Percentiles rank a stretch among this genome's conserved stretches.
These are phyloP conservation scores for Protula sp. DNA, from an alignment of 2,888 invertebrate genomes.

Conservation along the genomic window DNA sequence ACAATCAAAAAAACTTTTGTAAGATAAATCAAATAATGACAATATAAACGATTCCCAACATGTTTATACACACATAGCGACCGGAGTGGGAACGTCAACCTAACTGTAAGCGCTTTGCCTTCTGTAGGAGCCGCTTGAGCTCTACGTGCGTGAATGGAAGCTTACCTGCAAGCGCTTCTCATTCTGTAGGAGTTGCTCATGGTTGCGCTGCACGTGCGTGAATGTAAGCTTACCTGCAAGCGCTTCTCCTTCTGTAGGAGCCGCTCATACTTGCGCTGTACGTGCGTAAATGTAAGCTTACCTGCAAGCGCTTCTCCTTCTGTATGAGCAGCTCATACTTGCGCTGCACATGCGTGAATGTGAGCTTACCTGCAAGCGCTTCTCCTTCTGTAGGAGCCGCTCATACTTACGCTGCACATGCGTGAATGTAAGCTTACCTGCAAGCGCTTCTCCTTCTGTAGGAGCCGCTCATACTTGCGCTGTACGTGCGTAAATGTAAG, in stretches of 20 bases:
- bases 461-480: constrained; percentile 49
- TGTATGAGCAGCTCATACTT: constrained; percentile 49
- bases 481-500: constrained; percentile 48
- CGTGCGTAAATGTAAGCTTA: constrained; percentile 44
- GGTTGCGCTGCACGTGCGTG: constrained; percentile 46
- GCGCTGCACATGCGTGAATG: constrained; percentile 49
- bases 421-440: constrained; percentile 52
- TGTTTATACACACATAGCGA: too few species aligned
- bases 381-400: constrained; percentile 49
- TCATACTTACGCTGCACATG: constrained; percentile 50
- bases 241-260: constrained; percentile 49
- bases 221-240: constrained; percentile 50
- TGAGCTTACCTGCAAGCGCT: constrained; percentile 47
- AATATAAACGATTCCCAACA: too few species aligned
- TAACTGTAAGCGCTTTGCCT: too few species aligned
- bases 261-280: constrained; percentile 50
- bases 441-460: constrained; percentile 49
- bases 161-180: constrained; percentile 50
- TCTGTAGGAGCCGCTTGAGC: too few species aligned
- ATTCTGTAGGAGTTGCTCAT: constrained; percentile 49
- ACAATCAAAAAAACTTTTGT: too few species aligned
- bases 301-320: constrained; percentile 52
- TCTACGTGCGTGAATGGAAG: too few species aligned
- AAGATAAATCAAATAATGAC: too few species aligned
- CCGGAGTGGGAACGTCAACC: too few species aligned